A percentile compares a stretch with the other conserved stretches of the same genome.
Evolutionary conservation across 1,140 invertebrate species (phyloP).

Genomic region (Calliphora vicina): DNA sequence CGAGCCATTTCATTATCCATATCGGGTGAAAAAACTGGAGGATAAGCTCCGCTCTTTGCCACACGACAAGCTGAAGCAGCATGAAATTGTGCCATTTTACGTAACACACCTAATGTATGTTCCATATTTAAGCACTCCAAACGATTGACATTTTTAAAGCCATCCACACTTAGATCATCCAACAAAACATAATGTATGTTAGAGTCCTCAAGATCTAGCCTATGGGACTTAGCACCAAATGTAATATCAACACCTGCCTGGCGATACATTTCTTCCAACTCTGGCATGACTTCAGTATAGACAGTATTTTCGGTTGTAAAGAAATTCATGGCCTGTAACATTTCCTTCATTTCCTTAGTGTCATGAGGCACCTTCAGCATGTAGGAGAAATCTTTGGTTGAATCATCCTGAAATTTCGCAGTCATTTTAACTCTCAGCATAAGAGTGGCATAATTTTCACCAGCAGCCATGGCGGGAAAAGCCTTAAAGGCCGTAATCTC

Average conservation of each 20-base stretch:
- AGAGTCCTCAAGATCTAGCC: conserved; percentile 41
- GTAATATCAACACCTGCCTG: conserved; percentile 46
- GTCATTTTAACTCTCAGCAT: conserved; percentile 53
- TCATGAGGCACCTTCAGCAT: conserved; percentile 57
- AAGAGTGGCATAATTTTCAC: conserved; percentile 55
- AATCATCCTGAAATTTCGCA: conserved; percentile 47
- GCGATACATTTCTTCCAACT: conserved; percentile 49
- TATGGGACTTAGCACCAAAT: conserved; percentile 47
- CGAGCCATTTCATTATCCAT: conserved; percentile 17
- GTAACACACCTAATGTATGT: conserved; percentile 64
- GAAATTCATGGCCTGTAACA: conserved; percentile 48
- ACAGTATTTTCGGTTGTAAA: conserved; percentile 48
- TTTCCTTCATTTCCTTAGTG: conserved; percentile 46
- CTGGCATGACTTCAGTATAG: conserved; percentile 50
- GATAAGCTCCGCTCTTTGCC: conserved; percentile 44
- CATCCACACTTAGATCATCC: conserved; percentile 65
- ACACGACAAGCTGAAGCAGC: conserved; percentile 54
- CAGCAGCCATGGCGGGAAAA: conserved; percentile 45
- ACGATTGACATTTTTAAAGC: conserved; percentile 67
- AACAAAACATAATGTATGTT: conserved; percentile 52
- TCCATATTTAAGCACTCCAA: conserved; percentile 65
- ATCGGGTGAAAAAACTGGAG: conserved; percentile 15
- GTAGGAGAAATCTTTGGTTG: conserved; percentile 42
- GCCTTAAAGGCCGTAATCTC: conserved; percentile 48
- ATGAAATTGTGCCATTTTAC: conserved; percentile 68